Conservation (phyloP, 1,140 invertebrate species). For the Bombus huntii region DNA sequence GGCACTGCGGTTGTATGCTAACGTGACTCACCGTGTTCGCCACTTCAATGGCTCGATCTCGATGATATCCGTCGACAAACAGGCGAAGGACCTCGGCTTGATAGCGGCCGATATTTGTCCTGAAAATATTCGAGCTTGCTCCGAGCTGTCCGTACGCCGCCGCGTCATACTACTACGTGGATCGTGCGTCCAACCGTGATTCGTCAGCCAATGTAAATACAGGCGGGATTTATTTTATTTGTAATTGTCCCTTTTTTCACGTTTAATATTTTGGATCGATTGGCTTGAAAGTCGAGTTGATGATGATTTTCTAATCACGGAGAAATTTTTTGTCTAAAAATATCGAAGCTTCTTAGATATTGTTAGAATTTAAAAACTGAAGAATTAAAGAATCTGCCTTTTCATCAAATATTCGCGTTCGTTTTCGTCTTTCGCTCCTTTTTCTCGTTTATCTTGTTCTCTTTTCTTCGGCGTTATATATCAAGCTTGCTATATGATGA, state of each 20-base stretch:
- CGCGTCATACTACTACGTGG: too few species aligned
- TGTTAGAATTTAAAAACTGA: too few species aligned
- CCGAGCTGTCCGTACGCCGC: background rate
- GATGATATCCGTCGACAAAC: slow-evolving; percentile 57
- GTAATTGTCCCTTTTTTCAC: background rate
- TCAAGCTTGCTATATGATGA: background rate
- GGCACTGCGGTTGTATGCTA: slow-evolving; percentile 61
- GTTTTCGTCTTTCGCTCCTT: background rate
- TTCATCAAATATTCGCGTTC: background rate
- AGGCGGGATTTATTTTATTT: background rate
- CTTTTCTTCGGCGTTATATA: background rate
- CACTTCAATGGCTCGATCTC: slow-evolving; percentile 49
- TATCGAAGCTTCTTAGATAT: too few species aligned
- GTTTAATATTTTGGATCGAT: background rate
- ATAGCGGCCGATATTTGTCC: slow-evolving; percentile 55
- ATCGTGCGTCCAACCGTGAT: slow-evolving; percentile 10
- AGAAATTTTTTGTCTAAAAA: too few species aligned
- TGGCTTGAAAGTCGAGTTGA: background rate
- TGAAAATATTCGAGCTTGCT: slow-evolving; percentile 50
- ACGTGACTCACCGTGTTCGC: slow-evolving; percentile 65
- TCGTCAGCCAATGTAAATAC: background rate
- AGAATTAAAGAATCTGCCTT: background rate
- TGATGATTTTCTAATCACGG: background rate
- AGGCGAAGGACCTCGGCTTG: slow-evolving; percentile 15
- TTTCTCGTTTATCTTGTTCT: too few species aligned